These are phyloP conservation scores for Synaphobranchus kaupii DNA, from an alignment of 2,797 vertebrate species.

Conservation along the genomic window DNA sequence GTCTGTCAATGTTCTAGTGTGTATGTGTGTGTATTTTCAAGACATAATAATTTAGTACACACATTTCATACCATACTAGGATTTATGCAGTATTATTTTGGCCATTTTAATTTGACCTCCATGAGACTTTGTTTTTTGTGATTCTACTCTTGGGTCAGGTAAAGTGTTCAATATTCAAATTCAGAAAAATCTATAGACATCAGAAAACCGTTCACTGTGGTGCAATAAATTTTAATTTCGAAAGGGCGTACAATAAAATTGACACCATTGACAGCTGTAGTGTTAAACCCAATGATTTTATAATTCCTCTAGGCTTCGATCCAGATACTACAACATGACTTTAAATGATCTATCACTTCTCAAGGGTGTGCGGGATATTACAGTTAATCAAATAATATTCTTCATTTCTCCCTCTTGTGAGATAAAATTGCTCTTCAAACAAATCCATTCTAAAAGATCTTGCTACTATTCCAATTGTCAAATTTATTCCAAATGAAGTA, in stretches of 20 bases:
- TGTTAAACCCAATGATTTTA: not conserved
- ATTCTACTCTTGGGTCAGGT: not conserved
- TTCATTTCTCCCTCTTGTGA: not conserved
- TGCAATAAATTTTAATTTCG: not conserved
- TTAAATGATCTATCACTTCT: not conserved
- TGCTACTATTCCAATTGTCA: not conserved
- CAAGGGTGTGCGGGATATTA: not conserved
- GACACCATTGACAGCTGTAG: not conserved
- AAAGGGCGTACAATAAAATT: slow-evolving; percentile 3
- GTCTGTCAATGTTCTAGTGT: not conserved
- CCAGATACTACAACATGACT: not conserved
- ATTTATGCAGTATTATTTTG: no score
- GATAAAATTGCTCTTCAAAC: not conserved
- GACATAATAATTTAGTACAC: no score
- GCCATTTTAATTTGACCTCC: not conserved
- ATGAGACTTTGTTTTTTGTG: not conserved
- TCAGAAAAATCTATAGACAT: not conserved
- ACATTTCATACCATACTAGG: no score
- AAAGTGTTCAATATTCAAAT: not conserved
- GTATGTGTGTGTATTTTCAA: not conserved
- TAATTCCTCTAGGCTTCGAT: not conserved
- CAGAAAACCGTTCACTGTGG: not conserved
- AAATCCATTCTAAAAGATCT: not conserved
- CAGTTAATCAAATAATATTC: not conserved
- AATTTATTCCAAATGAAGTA: not conserved